A percentile compares a stretch with the other conserved stretches of the same genome.
These are phyloP conservation scores for Serripes groenlandicus DNA, from an alignment of 2,888 invertebrate species.

Conservation along the genomic window DNA sequence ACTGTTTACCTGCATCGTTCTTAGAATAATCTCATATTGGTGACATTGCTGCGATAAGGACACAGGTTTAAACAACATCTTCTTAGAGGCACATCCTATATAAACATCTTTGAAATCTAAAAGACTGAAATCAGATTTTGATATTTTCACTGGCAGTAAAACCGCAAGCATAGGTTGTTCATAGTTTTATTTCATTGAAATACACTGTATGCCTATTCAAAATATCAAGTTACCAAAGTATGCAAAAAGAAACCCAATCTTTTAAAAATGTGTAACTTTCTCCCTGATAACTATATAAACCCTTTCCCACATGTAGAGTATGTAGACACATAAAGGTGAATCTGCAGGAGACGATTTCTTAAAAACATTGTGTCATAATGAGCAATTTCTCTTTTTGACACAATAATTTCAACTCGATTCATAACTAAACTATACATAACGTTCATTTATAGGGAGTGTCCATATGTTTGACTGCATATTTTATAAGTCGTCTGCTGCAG, in stretches of 20 bases:
- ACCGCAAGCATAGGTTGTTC: background rate
- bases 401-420: background rate
- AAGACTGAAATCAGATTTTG: background rate
- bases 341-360: background rate
- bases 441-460: too few species aligned
- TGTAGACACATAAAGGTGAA: too few species aligned
- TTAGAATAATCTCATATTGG: constrained; percentile 11
- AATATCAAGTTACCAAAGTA: too few species aligned
- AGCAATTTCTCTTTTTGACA: background rate
- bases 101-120: background rate
- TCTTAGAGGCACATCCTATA: background rate
- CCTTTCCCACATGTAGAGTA: too few species aligned
- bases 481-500: too few species aligned
- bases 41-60: constrained; percentile 2
- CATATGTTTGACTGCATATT: too few species aligned
- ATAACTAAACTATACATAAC: too few species aligned
- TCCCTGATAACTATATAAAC: too few species aligned
- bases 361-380: background rate
- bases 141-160: background rate
- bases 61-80: background rate
- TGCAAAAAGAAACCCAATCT: too few species aligned
- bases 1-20: background rate
- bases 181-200: too few species aligned
- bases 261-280: too few species aligned
- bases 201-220: too few species aligned